Base-by-base conservation (phyloP, 2,113 vertebrate genomes). In the Dunckerocampus dactyliophorus region DNA sequence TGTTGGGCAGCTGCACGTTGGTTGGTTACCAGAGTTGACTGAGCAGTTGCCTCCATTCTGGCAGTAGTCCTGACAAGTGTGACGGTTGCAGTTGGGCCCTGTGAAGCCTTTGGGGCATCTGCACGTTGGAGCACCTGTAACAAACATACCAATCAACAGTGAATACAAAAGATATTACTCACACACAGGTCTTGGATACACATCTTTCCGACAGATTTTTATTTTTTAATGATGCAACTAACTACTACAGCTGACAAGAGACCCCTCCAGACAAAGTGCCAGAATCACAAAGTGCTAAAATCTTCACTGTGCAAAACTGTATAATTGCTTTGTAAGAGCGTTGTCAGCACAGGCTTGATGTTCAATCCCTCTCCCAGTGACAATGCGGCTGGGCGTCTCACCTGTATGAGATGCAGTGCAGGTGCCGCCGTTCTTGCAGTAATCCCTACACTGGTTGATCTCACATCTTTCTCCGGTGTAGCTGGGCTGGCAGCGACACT, bases 401-500 rank as follows among this genome's bases (percentile, higher is more conserved):
- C 96, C 97, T 0, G 93, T 95, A 0, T 91, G 92, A 1, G 97
- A 98, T 16, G 96, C 94, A 0, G 94, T 93, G 6, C 97, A 99
- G 14, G 93, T 97, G 80, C 97, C 97, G 76, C 95, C 95, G 0
- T 98, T 99, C 79, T 90, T 93, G 82, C 97, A 99, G 83, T 95
- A 92, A 66, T 93, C 92, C 42, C 86, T 89, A 85, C 97, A 99
- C 88, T 98, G 95, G 84, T 98, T 93, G 1, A 92, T 83, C 83
- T 98, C 94, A 57, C 97, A 99, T 55, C 88, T 90, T 20, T 98
- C 95, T 0, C 97, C 97, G 24, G 89, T 90, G 68, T 95, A 99
- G 66, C 93, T 95, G 0, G 95, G 94, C 31, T 96, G 95, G 86
- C 97, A 99, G 67, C 92, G 95, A 79, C 97, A 99, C 80, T 99